These are phyloP conservation scores for Scophthalmus maximus DNA, from an alignment of 2,113 vertebrate species.

Conservation along the genomic window DNA sequence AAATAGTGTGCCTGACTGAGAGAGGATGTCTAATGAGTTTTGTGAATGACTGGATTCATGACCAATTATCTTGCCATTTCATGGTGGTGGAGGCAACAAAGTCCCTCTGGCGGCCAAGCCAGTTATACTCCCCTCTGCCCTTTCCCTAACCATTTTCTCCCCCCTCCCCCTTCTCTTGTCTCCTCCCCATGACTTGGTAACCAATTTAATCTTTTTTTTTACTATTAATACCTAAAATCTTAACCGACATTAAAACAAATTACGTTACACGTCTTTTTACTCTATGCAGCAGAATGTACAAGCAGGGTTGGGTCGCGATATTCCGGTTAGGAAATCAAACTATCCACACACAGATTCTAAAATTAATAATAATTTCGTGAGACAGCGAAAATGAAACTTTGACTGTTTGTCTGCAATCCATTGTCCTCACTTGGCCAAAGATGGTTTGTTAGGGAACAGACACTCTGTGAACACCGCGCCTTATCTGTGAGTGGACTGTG, in stretches of 20 bases:
- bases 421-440: background rate
- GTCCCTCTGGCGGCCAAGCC: slow-evolving; percentile 48
- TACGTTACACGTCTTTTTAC: slow-evolving; percentile 24
- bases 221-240: slow-evolving; percentile 1
- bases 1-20: slow-evolving; percentile 72
- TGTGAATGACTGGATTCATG: slow-evolving; percentile 60
- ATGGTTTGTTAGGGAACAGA: background rate
- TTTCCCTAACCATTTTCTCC: background rate
- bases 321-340: background rate
- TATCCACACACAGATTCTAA: background rate
- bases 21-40: slow-evolving; percentile 49
- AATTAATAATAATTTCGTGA: background rate
- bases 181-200: slow-evolving; percentile 16
- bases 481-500: background rate
- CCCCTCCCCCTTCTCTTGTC: background rate
- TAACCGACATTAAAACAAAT: slow-evolving; percentile 1
- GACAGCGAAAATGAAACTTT: background rate
- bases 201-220: slow-evolving; percentile 7
- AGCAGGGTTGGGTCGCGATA: slow-evolving; percentile 11
- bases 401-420: background rate
- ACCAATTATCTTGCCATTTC: slow-evolving; percentile 61
- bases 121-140: slow-evolving; percentile 25
- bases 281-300: background rate
- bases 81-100: slow-evolving; percentile 16
- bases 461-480: background rate